Base-by-base conservation (phyloP, 2,797 vertebrate genomes). In the Danio aesculapii region DNA sequence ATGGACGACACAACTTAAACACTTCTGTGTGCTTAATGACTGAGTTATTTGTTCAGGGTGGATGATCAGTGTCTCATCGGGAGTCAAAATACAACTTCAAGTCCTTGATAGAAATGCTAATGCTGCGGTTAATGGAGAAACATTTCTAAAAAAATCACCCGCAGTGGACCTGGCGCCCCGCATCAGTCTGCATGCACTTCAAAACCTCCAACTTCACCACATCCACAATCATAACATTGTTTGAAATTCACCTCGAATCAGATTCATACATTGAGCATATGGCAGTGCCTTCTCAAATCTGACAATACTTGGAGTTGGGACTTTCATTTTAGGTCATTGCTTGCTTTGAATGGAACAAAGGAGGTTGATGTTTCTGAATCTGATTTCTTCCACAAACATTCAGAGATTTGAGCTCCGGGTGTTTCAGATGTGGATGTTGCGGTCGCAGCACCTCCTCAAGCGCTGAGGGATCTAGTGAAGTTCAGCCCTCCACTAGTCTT, bases 391-490 rank as follows among this genome's bases (percentile, higher is more conserved):
- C 52, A 67, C 41, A 78, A 43, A 72, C 41, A 58, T 55, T 78
- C 11, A n/a, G 77, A 77, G 72, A 53, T 70, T 53, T 58, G 21
- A 58, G 66, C 9, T 72, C 39, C 6, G 58, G 14, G 52, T 70
- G 52, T 81, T 67, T 57, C 79, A 62, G 43, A 82, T 83, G 83
- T 79, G 79, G 68, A 77, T 84, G 68, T 43, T 75, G 58, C 66
- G 55, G 82, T 81, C 80, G 62, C 66, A 79, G 63, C 63, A 59
- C 70, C 46, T 75, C 75, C 68, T 53, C 78, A 57, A 75, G 81
- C 67, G 71, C 77, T 57, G 63, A 73, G 63, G 84, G 82, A 71
- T 84, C 82, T 79, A 66, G 67, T 76, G 53, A 87, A 86, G 75
- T 82, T 84, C 81, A 70, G 30, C 43, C 68, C 62, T 41, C 69